phyloP scores from a whole-genome alignment of 2,888 invertebrate genomes.

The Monopis laevigella region DNA sequence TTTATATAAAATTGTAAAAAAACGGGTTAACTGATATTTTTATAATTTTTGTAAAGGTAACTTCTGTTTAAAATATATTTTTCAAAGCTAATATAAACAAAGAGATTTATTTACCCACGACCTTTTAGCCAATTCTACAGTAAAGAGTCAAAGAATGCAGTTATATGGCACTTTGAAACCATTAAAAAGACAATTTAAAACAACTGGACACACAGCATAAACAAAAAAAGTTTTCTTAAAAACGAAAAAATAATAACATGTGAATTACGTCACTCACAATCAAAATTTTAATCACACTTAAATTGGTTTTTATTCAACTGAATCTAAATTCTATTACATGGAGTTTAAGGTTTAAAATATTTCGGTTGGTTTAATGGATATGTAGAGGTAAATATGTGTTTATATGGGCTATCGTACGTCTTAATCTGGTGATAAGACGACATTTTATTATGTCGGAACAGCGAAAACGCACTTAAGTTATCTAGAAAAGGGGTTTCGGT shows the following conservation, averaged over 20 bases:
- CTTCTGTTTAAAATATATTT: too few species aligned
- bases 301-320: background rate
- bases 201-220: background rate
- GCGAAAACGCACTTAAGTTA: constrained; percentile 15
- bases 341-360: background rate
- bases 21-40: too few species aligned
- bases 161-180: too few species aligned
- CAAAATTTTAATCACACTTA: too few species aligned
- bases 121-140: background rate
- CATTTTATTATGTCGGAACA: constrained; percentile 15
- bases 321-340: background rate
- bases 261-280: constrained; percentile 5
- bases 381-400: too few species aligned
- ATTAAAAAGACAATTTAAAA: background rate
- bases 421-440: constrained; percentile 17
- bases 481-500: constrained; percentile 13
- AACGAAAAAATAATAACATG: constrained; percentile 2
- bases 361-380: background rate
- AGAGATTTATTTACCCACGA: background rate
- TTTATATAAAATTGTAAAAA: too few species aligned
- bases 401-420: constrained; percentile 16
- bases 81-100: background rate
- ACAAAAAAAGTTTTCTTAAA: background rate
- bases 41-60: too few species aligned
- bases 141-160: background rate